phyloP scores from a whole-genome alignment of 2,113 vertebrate species.

The Callospermophilus lateralis region DNA sequence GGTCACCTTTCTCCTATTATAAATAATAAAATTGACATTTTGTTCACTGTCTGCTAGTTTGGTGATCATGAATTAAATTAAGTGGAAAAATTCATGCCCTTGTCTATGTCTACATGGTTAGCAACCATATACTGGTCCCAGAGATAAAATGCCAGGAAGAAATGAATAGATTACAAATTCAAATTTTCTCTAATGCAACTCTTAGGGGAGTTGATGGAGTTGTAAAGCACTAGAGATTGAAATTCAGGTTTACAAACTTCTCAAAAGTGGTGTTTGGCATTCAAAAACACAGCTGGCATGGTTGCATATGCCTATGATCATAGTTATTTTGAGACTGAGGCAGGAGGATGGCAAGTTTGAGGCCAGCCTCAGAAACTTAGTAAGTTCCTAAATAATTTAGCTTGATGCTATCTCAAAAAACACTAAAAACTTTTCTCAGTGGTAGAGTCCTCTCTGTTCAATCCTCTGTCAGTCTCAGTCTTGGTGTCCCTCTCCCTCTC shows the following conservation, averaged over 20 bases:
- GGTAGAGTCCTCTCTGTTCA: too few relatives aligned
- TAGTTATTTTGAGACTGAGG: constrained; percentile 13
- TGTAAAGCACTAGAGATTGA: background rate
- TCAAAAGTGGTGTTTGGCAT: background rate
- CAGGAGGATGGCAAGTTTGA: too few relatives aligned
- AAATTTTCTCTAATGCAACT: background rate
- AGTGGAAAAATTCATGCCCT: background rate
- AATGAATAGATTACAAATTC: background rate
- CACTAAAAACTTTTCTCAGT: too few relatives aligned
- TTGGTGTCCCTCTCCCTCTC: too few relatives aligned
- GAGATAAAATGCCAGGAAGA: constrained; percentile 26
- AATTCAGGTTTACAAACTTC: background rate
- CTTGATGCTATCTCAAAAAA: too few relatives aligned
- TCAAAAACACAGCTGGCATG: background rate
- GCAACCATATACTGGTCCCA: background rate
- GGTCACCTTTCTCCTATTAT: constrained; percentile 8
- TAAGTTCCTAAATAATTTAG: too few relatives aligned
- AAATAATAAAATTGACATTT: background rate
- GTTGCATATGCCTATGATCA: too few relatives aligned
- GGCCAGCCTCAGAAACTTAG: too few relatives aligned
- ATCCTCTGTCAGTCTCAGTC: too few relatives aligned
- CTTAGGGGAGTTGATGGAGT: background rate
- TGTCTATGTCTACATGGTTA: background rate
- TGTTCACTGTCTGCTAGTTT: background rate
- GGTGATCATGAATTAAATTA: background rate